These are phyloP conservation scores for Neotragus moschatus DNA, from an alignment of 2,113 vertebrate species.

Conservation along the genomic window DNA sequence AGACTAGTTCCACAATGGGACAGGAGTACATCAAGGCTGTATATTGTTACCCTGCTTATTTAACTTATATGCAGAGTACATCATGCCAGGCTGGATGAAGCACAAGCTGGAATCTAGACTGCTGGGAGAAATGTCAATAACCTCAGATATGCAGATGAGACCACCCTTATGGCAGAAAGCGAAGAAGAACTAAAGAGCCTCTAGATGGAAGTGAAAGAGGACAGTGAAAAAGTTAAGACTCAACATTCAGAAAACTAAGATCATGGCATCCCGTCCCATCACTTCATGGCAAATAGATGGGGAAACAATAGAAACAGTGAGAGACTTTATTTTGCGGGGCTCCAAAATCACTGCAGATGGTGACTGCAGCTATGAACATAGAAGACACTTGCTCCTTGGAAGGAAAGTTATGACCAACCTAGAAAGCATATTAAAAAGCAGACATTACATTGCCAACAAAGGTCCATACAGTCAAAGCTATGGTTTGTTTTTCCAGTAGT, in stretches of 20 bases:
- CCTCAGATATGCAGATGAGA: background rate
- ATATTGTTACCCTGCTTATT: background rate
- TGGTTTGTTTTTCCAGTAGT: background rate
- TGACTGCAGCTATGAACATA: background rate
- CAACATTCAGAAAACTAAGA: background rate
- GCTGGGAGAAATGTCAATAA: background rate
- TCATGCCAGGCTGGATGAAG: background rate
- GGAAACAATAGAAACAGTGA: background rate
- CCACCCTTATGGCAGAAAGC: background rate
- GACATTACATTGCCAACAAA: background rate
- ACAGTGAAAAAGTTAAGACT: background rate
- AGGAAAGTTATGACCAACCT: background rate
- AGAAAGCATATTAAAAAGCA: background rate
- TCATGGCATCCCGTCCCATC: fast-evolving
- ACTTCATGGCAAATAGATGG: background rate
- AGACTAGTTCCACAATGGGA: background rate
- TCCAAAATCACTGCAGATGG: background rate
- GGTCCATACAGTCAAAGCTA: background rate
- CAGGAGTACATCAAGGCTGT: background rate
- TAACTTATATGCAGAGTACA: background rate
- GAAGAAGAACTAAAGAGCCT: background rate
- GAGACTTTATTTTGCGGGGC: background rate
- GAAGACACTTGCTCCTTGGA: background rate
- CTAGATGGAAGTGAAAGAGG: background rate
- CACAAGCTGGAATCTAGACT: background rate